Conservation (phyloP, 2,797 vertebrate genomes). For the Alcedo atthis region DNA sequence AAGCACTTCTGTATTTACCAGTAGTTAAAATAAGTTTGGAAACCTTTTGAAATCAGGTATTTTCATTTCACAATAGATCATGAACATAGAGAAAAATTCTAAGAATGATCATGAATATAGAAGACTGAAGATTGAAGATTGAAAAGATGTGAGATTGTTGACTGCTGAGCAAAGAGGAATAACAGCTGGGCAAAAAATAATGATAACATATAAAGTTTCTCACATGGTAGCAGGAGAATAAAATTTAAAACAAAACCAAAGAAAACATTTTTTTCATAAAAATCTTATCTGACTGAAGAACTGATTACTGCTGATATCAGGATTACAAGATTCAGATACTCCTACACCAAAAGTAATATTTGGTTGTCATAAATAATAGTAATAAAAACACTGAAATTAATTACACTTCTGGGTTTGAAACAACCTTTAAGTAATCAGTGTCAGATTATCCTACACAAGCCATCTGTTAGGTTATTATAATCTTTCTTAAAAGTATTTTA, state of each 20-base stretch:
- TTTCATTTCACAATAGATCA: not conserved
- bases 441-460: conserved; percentile 62
- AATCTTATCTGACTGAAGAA: not conserved
- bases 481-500: conserved; percentile 27
- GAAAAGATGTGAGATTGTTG: conserved; percentile 30
- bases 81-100: not conserved
- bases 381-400: conserved; percentile 1
- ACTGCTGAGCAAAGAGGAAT: conserved; percentile 4
- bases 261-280: not conserved
- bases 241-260: not conserved
- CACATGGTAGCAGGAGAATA: not conserved
- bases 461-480: conserved; percentile 63
- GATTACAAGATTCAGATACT: not conserved
- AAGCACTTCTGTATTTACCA: not conserved
- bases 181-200: not conserved
- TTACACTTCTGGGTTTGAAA: conserved; percentile 37
- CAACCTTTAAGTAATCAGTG: conserved; percentile 30
- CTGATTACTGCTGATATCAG: not conserved
- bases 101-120: not conserved
- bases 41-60: not conserved
- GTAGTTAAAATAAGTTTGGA: not conserved
- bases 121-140: not conserved
- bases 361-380: conserved; percentile 7
- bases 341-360: not conserved
- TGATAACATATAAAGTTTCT: not conserved